Evolutionary conservation across 1,140 invertebrate genomes (phyloP), one percentile per base, ranked within the genome.

Genomic region (Orussus abietinus): DNA sequence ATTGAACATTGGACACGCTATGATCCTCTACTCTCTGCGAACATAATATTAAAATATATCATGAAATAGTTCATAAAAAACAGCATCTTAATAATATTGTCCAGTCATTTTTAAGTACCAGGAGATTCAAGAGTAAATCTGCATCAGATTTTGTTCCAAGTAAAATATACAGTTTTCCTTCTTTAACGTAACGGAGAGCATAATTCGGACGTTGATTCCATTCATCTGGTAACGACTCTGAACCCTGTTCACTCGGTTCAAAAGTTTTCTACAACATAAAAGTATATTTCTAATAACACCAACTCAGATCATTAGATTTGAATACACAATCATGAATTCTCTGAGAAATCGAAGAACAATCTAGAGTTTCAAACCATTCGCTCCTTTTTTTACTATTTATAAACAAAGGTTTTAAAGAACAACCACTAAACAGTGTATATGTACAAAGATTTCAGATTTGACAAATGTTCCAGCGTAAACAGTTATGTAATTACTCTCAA

Each of bases 121-220:
- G 62, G 10, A 85, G 66, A 64, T 85, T 85, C 1, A 84, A 57
- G 36, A 85, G 68, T 14, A 85, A 57, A 60, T 77, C 77, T 26
- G 70, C 74, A 58, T 84, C 80, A 17, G 81, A 79, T 32, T 68
- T 78, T 29, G 81, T 68, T n/a, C 75, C 82, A 53, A 83, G 73
- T 1, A 87, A 65, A 51, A 86, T 76, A 57, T 81, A 86, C 2
- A 88, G 61, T 55, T 79, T 75, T 7, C 76, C 77, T 34, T 84
- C 66, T 34, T 77, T 76, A 21, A 83, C 49, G 62, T 88, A 88
- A 48, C 84, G 76, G 5, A 87, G 55, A 1, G 79, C 69, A 60
- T 85, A 86, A 40, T 73, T 77, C 9, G 56, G 41, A 28, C 69
- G 65, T 17, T 76, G 72, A 63, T 82, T 87, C 86, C 86, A 89